Conservation (phyloP, 2,113 vertebrate genomes). For the Carassius auratus region DNA sequence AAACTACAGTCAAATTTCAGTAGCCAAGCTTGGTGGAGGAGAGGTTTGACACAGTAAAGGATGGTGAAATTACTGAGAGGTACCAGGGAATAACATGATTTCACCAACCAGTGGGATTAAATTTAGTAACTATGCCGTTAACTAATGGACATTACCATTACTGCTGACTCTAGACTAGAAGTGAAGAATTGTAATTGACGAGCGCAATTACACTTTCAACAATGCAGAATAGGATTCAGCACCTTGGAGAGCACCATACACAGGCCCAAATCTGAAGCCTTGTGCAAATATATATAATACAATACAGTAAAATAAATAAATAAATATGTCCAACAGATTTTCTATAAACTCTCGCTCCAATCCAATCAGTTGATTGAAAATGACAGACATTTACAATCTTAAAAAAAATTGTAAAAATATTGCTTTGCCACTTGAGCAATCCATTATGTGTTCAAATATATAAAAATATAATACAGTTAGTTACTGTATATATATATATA, state of each 20-base stretch:
- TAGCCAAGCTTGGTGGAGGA: neutral
- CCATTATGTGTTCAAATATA: no score
- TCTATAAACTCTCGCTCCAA: no score
- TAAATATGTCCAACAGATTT: no score
- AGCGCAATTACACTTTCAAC: neutral
- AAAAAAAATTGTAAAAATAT: no score
- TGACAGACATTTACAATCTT: no score
- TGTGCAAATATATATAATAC: no score
- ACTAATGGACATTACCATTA: neutral
- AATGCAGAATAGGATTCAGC: slow-evolving; percentile 2
- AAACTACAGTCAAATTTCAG: neutral
- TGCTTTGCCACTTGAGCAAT: no score
- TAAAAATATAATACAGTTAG: no score
- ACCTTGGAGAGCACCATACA: slow-evolving; percentile 21
- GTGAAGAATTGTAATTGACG: neutral
- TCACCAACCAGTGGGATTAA: neutral
- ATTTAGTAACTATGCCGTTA: neutral
- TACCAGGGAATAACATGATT: neutral
- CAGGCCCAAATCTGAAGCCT: neutral
- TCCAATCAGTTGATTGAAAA: no score
- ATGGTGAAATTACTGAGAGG: neutral
- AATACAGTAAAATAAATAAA: no score
- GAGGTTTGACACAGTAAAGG: neutral
- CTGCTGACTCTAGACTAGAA: neutral
- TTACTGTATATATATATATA: no score